Base-by-base conservation (phyloP, 2,888 invertebrate genomes). In the Stegophylla sp. region DNA sequence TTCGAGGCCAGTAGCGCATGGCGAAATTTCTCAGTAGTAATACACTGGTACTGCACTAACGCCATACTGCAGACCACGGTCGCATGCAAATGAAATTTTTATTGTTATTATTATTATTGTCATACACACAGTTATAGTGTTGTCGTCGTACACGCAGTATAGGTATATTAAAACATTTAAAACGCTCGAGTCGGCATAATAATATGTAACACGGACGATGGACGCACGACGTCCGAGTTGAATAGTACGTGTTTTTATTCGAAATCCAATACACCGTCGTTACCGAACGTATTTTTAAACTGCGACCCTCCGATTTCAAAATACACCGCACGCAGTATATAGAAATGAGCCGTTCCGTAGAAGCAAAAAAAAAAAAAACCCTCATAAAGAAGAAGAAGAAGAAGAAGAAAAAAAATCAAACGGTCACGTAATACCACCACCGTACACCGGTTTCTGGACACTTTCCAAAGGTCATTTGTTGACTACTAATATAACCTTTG, bases 281-380 rank as follows among this genome's bases (percentile, higher is more conserved):
- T n/a, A 13, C 15, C 13, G n/a, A 13, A 48, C 61, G 28, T 74
- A 74, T 75, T 64, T 75, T 64, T 75, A 75, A 63, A 74, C 74
- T 23, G 23, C 20, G 41, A 51, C 66, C 64, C 64, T 53, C 53
- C 23, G 7, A 67, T 43, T 64, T 23, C 51, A 26, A 61, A 63
- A 67, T 34, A 66, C 17, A 43, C 48, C 26, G 28, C 15, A 17
- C 20, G 48, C 4, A 34, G 34, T 5, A 34, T 48, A 7, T 63
- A 26, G 20, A 28, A 7, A 17, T 3, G 1, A 15, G 10, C n/a
- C 20, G 28, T 15, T 26, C 2, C 63, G 43, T 12, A 43, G 34
- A 28, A 51, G n/a, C n/a, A 75, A 64, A 64, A 15, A 61, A 34
- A 41, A 48, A 41, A 53, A 41, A 48, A 43, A 26, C 26, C 12